phyloP scores from a whole-genome alignment of 2,797 vertebrate genomes.

The Varecia variegata region DNA sequence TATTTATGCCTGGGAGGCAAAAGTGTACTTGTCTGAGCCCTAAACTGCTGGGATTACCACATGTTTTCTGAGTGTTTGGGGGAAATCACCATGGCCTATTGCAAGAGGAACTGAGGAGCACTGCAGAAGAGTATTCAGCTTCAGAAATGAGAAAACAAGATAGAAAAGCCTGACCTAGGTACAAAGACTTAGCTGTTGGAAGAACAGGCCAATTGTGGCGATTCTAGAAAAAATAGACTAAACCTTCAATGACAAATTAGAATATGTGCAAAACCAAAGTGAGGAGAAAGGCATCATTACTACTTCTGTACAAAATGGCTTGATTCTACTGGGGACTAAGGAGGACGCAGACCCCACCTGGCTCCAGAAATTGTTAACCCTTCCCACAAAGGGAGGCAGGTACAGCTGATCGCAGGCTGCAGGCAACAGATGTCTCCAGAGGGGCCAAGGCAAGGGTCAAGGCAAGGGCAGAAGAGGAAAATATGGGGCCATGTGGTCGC shows the following conservation, averaged over 20 bases:
- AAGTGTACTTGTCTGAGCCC: not conserved
- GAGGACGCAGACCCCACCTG: not conserved
- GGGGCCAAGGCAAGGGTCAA: no score
- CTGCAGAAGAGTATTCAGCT: not conserved
- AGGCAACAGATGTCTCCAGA: not conserved
- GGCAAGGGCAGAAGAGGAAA: not conserved
- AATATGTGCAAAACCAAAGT: not conserved
- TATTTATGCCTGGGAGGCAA: not conserved
- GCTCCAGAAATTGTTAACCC: not conserved
- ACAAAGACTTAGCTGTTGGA: not conserved
- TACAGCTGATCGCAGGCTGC: not conserved
- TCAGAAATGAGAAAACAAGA: not conserved
- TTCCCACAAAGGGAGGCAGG: not conserved
- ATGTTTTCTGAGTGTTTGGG: not conserved
- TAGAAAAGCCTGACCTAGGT: not conserved
- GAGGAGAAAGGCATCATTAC: not conserved
- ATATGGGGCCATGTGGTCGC: no score
- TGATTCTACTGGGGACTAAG: not conserved
- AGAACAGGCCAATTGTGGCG: not conserved
- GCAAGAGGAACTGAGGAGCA: not conserved
- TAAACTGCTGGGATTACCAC: not conserved
- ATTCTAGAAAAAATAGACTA: not conserved
- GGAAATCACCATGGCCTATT: not conserved
- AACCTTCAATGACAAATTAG: not conserved
- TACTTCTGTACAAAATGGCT: not conserved